A percentile compares a stretch with the other conserved stretches of the same genome.
phyloP scores from a whole-genome alignment of 1,140 invertebrate genomes.

The Zaprionus lachaisei region DNA sequence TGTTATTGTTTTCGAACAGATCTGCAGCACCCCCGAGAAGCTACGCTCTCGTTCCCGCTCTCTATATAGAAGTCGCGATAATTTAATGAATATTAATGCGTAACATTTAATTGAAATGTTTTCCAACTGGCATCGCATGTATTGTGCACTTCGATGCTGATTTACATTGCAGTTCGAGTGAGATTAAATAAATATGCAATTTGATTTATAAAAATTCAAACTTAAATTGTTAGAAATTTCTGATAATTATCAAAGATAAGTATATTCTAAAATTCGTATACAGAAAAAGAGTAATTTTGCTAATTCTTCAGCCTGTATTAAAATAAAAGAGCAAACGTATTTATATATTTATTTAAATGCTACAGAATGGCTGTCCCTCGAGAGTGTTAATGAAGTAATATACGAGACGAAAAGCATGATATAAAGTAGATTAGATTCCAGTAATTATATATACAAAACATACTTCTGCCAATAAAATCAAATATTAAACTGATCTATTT shows the following conservation, averaged over 20 bases:
- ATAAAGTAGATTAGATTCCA: no score
- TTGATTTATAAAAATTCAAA: background rate
- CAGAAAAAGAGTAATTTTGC: no score
- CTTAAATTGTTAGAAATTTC: background rate
- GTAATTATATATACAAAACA: no score
- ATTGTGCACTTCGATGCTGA: background rate
- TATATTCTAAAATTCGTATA: no score
- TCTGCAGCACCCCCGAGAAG: slow-evolving; percentile 7
- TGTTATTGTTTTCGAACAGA: slow-evolving; percentile 68
- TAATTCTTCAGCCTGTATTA: no score
- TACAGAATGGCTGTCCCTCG: no score
- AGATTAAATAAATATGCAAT: background rate
- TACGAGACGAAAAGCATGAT: no score
- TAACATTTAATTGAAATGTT: slow-evolving; percentile 63
- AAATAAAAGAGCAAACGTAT: no score
- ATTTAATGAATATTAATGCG: slow-evolving; percentile 65
- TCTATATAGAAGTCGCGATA: slow-evolving; percentile 33
- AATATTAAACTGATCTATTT: no score
- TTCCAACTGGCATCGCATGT: background rate
- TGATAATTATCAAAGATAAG: background rate
- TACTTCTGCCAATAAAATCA: no score
- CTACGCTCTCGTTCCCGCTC: background rate
- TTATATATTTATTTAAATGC: no score
- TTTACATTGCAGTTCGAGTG: background rate
- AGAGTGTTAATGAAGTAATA: no score